Evolutionary conservation across 2,797 vertebrate species (phyloP), one percentile per base, ranked within the genome.

Genomic region (Falco novaeseelandiae): DNA sequence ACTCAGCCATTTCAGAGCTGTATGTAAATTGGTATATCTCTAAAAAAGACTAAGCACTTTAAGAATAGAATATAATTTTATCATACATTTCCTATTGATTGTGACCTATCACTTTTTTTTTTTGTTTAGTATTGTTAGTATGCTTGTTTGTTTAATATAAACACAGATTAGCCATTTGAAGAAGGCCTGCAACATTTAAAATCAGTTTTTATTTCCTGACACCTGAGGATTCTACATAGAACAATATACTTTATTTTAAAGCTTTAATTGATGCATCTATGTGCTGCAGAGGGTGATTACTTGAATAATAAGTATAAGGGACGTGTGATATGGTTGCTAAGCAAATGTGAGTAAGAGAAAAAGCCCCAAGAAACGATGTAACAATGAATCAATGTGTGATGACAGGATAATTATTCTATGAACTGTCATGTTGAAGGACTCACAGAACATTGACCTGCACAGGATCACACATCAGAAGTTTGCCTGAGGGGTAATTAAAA

Each of bases 401-500:
- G 90, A 95, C 83, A 97, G 94, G 91, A 96, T 78, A 96, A 96
- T 97, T 98, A 97, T 96, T 97, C 96, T 93, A 65, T 73, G 92
- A 96, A 93, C 88, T 97, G 97, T 97, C 96, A 97, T 87, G 70
- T 73, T 95, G 95, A 97, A 98, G 95, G 97, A 97, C 95, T 97
- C 34, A 9, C 65, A 97, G 94, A 97, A 97, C 91, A 96, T 89
- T 97, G 91, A 97, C 95, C 94, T 95, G 92, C 63, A 94, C 85
- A 96, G 25, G 87, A 96, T 86, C 95, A 92, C 83, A 85, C 69
- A 88, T 62, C 87, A 93, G 89, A 95, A 96, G 80, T 96, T 59
- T 96, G 89, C 76, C 94, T 85, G 96, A 97, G 84, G 80, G 86
- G 74, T 97, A 98, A 98, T 98, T 98, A 98, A 98, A 97, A 94